These are phyloP conservation scores for Pogonognathellus flavescens DNA, from an alignment of 1,140 invertebrate genomes.

Conservation along the genomic window DNA sequence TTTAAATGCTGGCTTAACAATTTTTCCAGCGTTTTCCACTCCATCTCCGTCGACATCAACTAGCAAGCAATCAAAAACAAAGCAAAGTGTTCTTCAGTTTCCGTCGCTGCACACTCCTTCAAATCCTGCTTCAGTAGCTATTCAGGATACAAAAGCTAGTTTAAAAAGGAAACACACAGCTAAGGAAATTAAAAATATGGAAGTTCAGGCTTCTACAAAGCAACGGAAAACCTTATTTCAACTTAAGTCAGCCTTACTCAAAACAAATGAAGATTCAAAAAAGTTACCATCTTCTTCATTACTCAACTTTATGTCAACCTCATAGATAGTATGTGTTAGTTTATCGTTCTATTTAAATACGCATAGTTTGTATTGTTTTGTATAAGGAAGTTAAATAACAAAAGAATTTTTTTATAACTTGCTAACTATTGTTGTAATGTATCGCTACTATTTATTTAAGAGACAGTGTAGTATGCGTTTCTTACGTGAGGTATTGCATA, in stretches of 20 bases:
- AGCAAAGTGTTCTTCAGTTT: not conserved
- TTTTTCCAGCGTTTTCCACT: not conserved
- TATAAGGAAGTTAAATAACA: too few species aligned
- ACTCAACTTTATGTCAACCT: not conserved
- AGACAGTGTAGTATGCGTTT: too few species aligned
- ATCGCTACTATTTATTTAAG: too few species aligned
- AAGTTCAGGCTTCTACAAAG: not conserved
- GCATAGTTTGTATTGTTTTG: too few species aligned
- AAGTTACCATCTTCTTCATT: not conserved
- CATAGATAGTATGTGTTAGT: too few species aligned
- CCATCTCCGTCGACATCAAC: not conserved
- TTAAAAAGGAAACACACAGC: not conserved
- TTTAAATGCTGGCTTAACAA: conserved; percentile 28
- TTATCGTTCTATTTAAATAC: too few species aligned
- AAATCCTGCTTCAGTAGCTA: not conserved
- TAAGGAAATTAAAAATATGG: not conserved
- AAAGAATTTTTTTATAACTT: too few species aligned
- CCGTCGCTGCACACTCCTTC: not conserved
- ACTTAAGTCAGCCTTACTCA: not conserved
- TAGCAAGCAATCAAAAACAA: not conserved
- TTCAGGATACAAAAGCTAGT: not conserved
- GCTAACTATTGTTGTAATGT: too few species aligned
- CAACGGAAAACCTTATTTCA: not conserved
- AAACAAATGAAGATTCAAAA: not conserved
- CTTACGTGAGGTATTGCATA: too few species aligned